Evolutionary conservation across 2,113 vertebrate genomes (phyloP).

Genomic region (Collichthys lucidus): DNA sequence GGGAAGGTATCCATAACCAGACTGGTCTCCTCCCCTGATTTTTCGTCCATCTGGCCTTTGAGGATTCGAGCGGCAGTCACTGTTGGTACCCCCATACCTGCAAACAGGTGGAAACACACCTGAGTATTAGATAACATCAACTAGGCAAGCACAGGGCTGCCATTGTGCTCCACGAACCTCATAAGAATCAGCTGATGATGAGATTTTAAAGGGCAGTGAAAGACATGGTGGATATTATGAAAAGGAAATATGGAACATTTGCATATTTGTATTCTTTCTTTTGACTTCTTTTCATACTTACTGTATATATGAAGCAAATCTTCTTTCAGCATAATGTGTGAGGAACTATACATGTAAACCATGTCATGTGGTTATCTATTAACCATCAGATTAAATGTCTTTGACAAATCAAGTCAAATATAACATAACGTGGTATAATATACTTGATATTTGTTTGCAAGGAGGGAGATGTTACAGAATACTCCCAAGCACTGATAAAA

Average conservation of each 20-base stretch:
- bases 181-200: slow-evolving; percentile 18
- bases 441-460: too few relatives aligned
- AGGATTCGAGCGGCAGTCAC: slow-evolving; percentile 86
- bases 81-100: slow-evolving; percentile 87
- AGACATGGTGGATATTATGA: background rate
- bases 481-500: slow-evolving; percentile 25
- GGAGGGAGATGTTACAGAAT: slow-evolving; percentile 22
- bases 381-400: background rate
- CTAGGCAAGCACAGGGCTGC: slow-evolving; percentile 7
- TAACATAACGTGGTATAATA: too few relatives aligned
- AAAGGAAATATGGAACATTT: background rate
- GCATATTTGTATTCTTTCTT: background rate
- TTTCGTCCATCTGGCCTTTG: slow-evolving; percentile 82
- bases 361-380: background rate
- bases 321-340: background rate
- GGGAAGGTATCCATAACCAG: slow-evolving; percentile 87
- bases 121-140: slow-evolving; percentile 37
- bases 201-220: slow-evolving; percentile 20
- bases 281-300: background rate
- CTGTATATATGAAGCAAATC: background rate
- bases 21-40: slow-evolving; percentile 82
- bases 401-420: background rate
- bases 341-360: background rate
- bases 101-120: slow-evolving; percentile 45
- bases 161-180: slow-evolving; percentile 20